Conservation (phyloP, 2,797 vertebrate species). For the Megaceryle alcyon region DNA sequence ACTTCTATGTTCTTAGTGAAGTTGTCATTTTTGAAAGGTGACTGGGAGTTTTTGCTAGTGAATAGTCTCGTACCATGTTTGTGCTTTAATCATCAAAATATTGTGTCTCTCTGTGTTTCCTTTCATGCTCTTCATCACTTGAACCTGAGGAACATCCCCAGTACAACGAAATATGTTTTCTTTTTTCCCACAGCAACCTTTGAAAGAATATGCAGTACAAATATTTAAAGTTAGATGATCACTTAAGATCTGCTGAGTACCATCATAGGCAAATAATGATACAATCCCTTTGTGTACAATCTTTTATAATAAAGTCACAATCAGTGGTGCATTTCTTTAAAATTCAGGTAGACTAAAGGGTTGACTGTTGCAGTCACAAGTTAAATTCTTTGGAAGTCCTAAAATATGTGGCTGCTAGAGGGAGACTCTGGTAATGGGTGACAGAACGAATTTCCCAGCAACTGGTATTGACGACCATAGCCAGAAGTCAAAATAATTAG, state of each 20-base stretch:
- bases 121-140: background rate
- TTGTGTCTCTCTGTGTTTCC: background rate
- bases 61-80: background rate
- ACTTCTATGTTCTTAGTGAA: background rate
- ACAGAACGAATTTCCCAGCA: background rate
- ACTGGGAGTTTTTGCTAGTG: background rate
- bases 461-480: background rate
- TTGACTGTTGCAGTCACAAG: background rate
- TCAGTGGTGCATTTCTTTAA: background rate
- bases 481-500: background rate
- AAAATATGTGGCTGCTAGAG: background rate
- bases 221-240: background rate
- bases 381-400: background rate
- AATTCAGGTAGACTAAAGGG: background rate
- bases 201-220: background rate
- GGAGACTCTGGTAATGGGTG: background rate
- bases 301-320: background rate
- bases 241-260: background rate
- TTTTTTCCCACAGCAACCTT: background rate
- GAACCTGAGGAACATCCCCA: background rate
- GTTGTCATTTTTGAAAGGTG: background rate
- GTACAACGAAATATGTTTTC: background rate
- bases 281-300: fast-evolving
- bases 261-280: background rate
- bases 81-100: background rate